Base-by-base conservation (phyloP, 2,888 invertebrate genomes). In the Bedellia somnulentella region DNA sequence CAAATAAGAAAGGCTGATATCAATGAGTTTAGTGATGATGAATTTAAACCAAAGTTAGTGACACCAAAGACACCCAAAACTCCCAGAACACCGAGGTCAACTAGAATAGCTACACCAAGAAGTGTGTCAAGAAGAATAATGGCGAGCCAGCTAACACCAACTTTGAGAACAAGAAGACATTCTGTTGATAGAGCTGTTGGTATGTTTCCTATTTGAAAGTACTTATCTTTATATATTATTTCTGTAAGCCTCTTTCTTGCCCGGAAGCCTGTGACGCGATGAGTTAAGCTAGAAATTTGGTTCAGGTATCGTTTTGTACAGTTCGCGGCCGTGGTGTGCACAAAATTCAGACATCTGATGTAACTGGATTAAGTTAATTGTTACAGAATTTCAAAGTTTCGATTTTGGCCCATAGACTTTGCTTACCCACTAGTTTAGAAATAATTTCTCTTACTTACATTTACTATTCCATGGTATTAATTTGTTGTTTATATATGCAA, bases 121-220 rank as follows among this genome's bases (percentile, higher is more conserved):
- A 62, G 51, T 48, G 56, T 58, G 1, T 45, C 47, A 22, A 59
- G 53, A 27, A 58, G 56, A 33, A 58, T 70, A 32, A 36, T 61
- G 6, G 59, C 55, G 2, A 62, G 60, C 35, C 58, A 66, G 32
- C 44, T 73, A 5, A 75, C 75, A 3, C 73, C 75, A 2, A 55
- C 63, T 16, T 41, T 75, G 18, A 55, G 44, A 12, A 42, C 45
- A 2, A 58, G 73, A 34, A 56, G 60, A 3, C 61, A 71, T 43
- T 57, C 63, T 17, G 49, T 75, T 17, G 60, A 66, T 24, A 64
- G 62, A 40, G 46, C 54, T 46, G 45, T 62, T 52, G 66, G 73
- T 73, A 48, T 49, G 45, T 22, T 14, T 24, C 9, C 2, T 10
- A 18, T 2, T 9, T 17, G 18, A n/a, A n/a, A n/a, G n/a, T n/a